A percentile compares a stretch with the other conserved stretches of the same genome.
These are phyloP conservation scores for Mesocentrotus franciscanus DNA, from an alignment of 53 echinoderm and acorn worm species.

Conservation along the genomic window DNA sequence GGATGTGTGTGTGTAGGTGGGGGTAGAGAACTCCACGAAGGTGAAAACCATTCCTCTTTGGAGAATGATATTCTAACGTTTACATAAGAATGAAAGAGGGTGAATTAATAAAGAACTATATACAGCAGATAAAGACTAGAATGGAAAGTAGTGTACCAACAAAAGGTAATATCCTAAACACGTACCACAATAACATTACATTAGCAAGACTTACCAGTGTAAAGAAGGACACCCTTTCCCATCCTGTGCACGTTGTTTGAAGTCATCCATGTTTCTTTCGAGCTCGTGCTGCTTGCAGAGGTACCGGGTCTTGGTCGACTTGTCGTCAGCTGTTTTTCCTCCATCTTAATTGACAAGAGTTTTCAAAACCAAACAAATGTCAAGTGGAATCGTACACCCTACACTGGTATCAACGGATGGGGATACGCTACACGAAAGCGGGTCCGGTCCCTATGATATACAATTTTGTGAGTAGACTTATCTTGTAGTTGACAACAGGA, in stretches of 20 bases:
- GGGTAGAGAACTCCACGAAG: too few species aligned
- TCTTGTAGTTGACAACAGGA: too few species aligned
- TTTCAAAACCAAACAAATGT: not conserved
- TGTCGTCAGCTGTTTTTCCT: constrained; percentile 11
- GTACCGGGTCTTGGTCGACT: constrained; percentile 65
- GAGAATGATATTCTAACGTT: too few species aligned
- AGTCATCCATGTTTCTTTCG: constrained; percentile 68
- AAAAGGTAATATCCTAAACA: not conserved
- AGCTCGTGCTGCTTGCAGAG: constrained; percentile 60
- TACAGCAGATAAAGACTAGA: not conserved
- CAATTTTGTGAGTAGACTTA: not conserved
- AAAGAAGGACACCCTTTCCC: constrained; percentile 66
- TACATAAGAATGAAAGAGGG: not conserved
- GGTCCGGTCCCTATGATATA: not conserved
- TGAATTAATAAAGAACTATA: not conserved
- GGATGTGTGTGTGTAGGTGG: too few species aligned
- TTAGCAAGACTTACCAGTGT: constrained; percentile 40
- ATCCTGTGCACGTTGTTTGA: constrained; percentile 39
- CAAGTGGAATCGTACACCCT: not conserved
- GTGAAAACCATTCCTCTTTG: too few species aligned
- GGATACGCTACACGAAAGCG: not conserved
- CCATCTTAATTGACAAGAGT: not conserved
- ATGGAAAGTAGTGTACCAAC: not conserved
- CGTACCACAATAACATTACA: not conserved
- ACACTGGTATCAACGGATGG: not conserved